A percentile compares a stretch with the other conserved stretches of the same genome.
Conservation (phyloP, 2,888 invertebrate species). For the Nomada fucata region DNA sequence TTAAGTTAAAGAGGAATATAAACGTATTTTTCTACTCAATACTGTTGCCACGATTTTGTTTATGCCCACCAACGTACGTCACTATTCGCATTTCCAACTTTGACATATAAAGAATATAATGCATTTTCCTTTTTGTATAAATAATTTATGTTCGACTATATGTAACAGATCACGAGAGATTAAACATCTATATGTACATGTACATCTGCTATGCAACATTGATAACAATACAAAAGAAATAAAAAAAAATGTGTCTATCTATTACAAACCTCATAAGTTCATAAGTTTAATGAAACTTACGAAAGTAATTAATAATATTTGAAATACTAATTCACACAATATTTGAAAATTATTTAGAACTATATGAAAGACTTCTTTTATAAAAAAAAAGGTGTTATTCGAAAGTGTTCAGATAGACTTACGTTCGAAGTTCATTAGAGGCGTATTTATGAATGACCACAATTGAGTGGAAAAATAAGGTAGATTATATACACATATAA, state of each 20-base stretch:
- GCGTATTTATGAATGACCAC: not conserved
- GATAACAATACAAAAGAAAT: constrained; percentile 53
- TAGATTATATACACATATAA: not conserved
- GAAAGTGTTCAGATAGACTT: too few species aligned
- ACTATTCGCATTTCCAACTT: constrained; percentile 25
- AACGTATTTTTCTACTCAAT: constrained; percentile 35
- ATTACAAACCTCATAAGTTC: constrained; percentile 17
- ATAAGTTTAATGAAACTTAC: not conserved
- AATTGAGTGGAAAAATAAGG: not conserved
- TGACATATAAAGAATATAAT: constrained; percentile 2
- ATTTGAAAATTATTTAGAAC: not conserved
- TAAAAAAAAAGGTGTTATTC: too few species aligned
- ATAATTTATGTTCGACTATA: constrained; percentile 43
- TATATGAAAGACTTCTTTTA: too few species aligned
- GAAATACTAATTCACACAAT: too few species aligned
- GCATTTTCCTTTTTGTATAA: constrained; percentile 36
- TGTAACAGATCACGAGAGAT: constrained; percentile 33
- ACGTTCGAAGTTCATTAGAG: too few species aligned
- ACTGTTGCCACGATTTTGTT: constrained; percentile 22
- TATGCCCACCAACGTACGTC: constrained; percentile 20
- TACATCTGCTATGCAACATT: constrained; percentile 61
- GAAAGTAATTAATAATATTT: too few species aligned
- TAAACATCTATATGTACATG: constrained; percentile 46
- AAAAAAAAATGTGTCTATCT: constrained; percentile 18
- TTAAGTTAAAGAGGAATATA: constrained; percentile 17